These are phyloP conservation scores for Drosophila nr. medialis DNA, from an alignment of 2,888 invertebrate genomes.

Conservation along the genomic window DNA sequence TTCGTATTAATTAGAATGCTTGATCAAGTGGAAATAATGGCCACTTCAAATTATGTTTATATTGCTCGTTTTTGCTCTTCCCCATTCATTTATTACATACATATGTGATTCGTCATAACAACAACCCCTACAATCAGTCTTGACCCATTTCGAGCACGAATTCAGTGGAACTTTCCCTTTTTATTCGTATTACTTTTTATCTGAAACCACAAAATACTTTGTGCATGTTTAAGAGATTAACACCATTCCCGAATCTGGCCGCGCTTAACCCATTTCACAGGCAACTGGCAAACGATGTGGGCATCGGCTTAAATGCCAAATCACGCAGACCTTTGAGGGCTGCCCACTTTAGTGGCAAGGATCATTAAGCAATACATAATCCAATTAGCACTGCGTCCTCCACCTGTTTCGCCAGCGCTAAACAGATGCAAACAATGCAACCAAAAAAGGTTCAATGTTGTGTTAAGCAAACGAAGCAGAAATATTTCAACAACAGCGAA, in stretches of 20 bases:
- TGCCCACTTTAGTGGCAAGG: constrained; percentile 36
- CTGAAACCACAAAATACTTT: constrained; percentile 47
- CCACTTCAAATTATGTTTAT: constrained; percentile 18
- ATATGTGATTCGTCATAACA: constrained; percentile 23
- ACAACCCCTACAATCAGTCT: constrained; percentile 11
- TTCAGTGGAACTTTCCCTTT: constrained; percentile 48
- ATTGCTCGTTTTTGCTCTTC: no score
- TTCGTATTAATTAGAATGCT: constrained; percentile 58
- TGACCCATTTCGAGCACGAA: constrained; percentile 38
- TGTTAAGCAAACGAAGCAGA: constrained; percentile 75
- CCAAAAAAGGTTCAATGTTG: constrained; percentile 66
- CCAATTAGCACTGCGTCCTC: constrained; percentile 73
- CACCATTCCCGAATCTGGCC: constrained; percentile 34
- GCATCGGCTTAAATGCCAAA: constrained; percentile 48
- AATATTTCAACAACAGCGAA: constrained; percentile 51
- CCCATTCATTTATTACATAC: background rate
- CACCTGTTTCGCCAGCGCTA: constrained; percentile 65
- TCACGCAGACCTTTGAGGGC: constrained; percentile 40
- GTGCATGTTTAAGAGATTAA: constrained; percentile 50
- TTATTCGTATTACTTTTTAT: constrained; percentile 11
- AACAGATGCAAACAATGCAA: constrained; percentile 62
- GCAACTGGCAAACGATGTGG: constrained; percentile 43
- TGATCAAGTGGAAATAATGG: constrained; percentile 46
- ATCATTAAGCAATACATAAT: constrained; percentile 77
- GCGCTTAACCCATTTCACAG: constrained; percentile 52